Evolutionary conservation across 1,140 invertebrate genomes (phyloP).

Genomic region (Rhagoletis zephyria): DNA sequence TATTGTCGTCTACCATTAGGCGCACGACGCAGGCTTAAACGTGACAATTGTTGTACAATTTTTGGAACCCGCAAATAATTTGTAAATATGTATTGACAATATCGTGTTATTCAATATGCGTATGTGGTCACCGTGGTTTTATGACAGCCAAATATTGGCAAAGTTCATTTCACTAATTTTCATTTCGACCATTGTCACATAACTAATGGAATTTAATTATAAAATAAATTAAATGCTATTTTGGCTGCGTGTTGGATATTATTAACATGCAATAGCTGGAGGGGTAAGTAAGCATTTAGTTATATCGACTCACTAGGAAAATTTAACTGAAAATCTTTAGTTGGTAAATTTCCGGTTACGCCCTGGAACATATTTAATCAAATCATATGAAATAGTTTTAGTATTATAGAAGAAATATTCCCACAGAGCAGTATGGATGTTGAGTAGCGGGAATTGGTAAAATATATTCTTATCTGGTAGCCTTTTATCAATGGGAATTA

Average conservation of each 20-base stretch:
- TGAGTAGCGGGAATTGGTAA: too few relatives aligned
- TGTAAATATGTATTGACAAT: conserved; percentile 42
- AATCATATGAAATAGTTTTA: too few relatives aligned
- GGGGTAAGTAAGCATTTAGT: background rate
- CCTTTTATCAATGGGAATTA: too few relatives aligned
- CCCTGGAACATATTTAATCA: too few relatives aligned
- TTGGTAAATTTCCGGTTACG: too few relatives aligned
- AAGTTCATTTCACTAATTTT: conserved; percentile 14
- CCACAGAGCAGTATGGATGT: too few relatives aligned
- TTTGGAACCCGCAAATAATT: background rate
- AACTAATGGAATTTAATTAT: conserved; percentile 40
- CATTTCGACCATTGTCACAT: conserved; percentile 26
- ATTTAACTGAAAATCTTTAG: too few relatives aligned
- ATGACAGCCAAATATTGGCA: conserved; percentile 44
- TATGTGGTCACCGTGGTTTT: background rate
- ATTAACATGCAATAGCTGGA: background rate
- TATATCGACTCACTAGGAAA: background rate
- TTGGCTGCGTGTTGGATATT: background rate
- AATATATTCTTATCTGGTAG: too few relatives aligned
- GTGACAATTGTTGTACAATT: conserved; percentile 1
- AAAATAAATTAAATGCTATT: conserved; percentile 17
- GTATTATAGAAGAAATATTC: too few relatives aligned
- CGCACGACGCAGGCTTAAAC: background rate
- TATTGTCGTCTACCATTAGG: background rate
- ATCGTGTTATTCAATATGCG: conserved; percentile 17